phyloP scores from a whole-genome alignment of 92 coral and sea anemone species.

The Parazoanthus swiftii region DNA sequence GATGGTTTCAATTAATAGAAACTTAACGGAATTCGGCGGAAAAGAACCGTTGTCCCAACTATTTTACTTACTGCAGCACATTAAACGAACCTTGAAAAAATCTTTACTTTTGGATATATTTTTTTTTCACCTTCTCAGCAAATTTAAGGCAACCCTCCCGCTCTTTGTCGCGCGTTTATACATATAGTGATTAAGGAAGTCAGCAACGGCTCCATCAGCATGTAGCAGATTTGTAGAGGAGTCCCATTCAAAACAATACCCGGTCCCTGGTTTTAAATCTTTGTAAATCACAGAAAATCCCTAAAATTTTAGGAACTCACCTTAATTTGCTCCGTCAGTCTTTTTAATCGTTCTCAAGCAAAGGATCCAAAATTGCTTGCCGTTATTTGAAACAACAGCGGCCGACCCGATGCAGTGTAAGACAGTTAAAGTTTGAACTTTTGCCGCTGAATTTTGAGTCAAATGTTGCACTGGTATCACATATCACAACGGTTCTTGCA shows the following conservation, averaged over 20 bases:
- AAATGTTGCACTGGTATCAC: neutral
- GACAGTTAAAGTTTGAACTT: constrained; percentile 3
- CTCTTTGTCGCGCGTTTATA: neutral
- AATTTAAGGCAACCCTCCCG: neutral
- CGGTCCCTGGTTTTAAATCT: neutral
- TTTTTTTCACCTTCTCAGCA: neutral
- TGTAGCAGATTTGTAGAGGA: too few species aligned
- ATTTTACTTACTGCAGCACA: neutral
- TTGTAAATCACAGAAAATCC: neutral
- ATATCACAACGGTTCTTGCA: constrained; percentile 14
- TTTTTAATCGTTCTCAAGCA: neutral
- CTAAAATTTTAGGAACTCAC: neutral
- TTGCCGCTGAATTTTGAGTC: constrained; percentile 14
- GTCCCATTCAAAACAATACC: too few species aligned
- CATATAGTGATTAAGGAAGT: too few species aligned
- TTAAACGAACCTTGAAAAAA: too few species aligned
- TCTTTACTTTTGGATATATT: neutral
- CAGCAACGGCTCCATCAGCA: too few species aligned
- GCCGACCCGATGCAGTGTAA: neutral
- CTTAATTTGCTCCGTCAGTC: neutral
- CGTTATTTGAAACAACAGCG: neutral
- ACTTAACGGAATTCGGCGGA: neutral
- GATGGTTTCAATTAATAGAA: too few species aligned
- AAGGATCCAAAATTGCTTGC: neutral
- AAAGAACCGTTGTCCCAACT: neutral